Base-by-base conservation (phyloP, 2,888 invertebrate species). In the Parascotia fuliginaria region DNA sequence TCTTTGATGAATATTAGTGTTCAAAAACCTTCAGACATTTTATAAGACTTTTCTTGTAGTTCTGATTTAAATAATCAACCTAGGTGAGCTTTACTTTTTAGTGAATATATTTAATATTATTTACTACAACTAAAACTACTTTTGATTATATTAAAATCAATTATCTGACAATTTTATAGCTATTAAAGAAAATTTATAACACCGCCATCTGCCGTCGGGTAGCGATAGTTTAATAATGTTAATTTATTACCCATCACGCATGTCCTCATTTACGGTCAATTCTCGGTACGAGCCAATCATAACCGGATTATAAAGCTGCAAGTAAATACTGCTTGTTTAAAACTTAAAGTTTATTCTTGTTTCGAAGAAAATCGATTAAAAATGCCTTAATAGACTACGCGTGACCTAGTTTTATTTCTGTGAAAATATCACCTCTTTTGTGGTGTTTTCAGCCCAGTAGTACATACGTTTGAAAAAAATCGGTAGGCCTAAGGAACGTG, bases 121-220 rank as follows among this genome's bases (percentile, higher is more conserved):
- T 19, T 19, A 19, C 2, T 5, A 19, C 19, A 19, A 19, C 5
- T 29, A 11, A 29, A 12, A 3, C n/a, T n/a, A n/a, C n/a, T n/a
- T n/a, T n/a, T n/a, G n/a, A n/a, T n/a, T n/a, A n/a, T n/a, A n/a
- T n/a, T n/a, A n/a, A n/a, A n/a, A n/a, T n/a, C n/a, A n/a, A n/a
- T n/a, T n/a, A n/a, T n/a, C n/a, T n/a, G n/a, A n/a, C n/a, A n/a
- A n/a, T n/a, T 13, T 29, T 29, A 29, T 12, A 3, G 11, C 4
- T 2, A 1, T 13, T 31, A 1, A 37, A 32, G 15, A 24, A 37
- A 49, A 46, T 32, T 39, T 29, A 51, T 45, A 4, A 52, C 44
- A 76, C 55, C 82, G 89, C 91, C 91, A 90, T 85, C 91, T 91
- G 64, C 65, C 61, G 79, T 55, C 78, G 77, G 77, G 79, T 89